Conservation (phyloP, 2,113 vertebrate genomes). For the Indicator indicator region DNA sequence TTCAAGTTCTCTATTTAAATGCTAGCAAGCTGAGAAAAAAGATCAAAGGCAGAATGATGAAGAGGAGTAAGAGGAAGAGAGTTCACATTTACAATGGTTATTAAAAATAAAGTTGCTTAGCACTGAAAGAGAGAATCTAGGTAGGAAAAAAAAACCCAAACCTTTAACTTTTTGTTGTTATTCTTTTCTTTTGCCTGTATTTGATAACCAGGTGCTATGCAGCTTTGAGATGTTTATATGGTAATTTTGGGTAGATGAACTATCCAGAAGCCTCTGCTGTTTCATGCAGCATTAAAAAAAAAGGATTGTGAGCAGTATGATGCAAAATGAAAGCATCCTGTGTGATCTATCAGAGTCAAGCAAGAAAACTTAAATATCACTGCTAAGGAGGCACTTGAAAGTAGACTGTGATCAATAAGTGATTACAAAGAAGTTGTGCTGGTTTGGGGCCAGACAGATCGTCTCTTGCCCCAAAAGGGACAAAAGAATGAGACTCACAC, state of each 20-base stretch:
- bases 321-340: background rate
- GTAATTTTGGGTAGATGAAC: background rate
- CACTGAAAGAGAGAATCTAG: background rate
- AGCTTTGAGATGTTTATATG: background rate
- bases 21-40: background rate
- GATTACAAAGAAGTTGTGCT: background rate
- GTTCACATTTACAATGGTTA: background rate
- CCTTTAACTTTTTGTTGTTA: background rate
- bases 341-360: background rate
- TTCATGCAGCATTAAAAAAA: background rate
- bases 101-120: background rate
- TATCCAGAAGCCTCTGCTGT: background rate
- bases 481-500: too few species aligned
- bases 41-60: background rate
- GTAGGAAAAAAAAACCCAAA: background rate
- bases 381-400: background rate
- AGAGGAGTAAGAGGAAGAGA: background rate
- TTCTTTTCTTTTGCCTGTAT: background rate
- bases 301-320: background rate
- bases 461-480: too few species aligned
- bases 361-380: background rate
- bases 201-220: background rate
- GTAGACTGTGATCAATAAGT: background rate
- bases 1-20: background rate
- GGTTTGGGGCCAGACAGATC: too few species aligned